A percentile compares a stretch with the other conserved stretches of the same genome.
Evolutionary conservation across 2,113 vertebrate species (phyloP).

Genomic region (Hyla sarda): DNA sequence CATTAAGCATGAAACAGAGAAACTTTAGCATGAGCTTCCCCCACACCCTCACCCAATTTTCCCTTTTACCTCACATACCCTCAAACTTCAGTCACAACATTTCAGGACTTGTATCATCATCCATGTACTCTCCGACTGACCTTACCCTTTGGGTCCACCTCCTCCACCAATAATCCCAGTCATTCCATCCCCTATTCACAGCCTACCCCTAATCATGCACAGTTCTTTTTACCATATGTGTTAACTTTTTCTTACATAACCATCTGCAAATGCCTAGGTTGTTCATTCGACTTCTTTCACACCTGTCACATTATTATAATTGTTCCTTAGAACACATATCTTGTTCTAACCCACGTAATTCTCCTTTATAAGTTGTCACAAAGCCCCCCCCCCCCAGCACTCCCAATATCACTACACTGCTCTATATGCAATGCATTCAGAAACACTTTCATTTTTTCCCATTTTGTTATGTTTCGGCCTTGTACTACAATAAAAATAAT

Average conservation of each 20-base stretch:
- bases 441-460: no score
- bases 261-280: constrained; percentile 26
- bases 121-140: neutral
- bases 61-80: constrained; percentile 6
- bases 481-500: no score
- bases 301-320: constrained; percentile 4
- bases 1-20: constrained; percentile 44
- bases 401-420: constrained; percentile 11
- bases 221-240: constrained; percentile 1
- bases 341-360: neutral
- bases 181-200: constrained; percentile 1
- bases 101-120: neutral
- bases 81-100: constrained; percentile 1
- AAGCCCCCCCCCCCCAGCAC: neutral
- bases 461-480: no score
- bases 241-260: neutral
- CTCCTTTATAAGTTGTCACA: neutral
- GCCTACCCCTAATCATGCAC: neutral
- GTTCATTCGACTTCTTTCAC: neutral
- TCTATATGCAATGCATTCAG: no score
- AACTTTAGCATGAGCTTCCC: constrained; percentile 44
- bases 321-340: neutral
- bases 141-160: neutral
- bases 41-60: constrained; percentile 10
- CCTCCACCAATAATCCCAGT: neutral